Evolutionary conservation across 2,888 invertebrate genomes (phyloP).

Genomic region (Macroteleia sp.): DNA sequence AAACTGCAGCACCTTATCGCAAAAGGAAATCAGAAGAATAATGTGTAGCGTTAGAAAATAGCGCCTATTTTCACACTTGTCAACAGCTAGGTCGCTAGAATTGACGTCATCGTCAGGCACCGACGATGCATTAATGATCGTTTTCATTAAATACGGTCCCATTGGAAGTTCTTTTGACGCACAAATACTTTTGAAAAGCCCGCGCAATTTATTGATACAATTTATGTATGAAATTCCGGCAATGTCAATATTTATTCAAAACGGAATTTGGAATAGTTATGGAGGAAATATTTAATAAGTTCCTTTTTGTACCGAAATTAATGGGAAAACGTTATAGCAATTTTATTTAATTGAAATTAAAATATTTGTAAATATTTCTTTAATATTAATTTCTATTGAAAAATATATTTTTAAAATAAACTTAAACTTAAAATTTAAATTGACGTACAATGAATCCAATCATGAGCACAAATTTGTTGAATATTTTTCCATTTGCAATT

Average conservation of each 20-base stretch:
- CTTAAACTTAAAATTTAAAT: no score
- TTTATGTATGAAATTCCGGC: neutral
- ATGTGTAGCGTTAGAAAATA: conserved; percentile 55
- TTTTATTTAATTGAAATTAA: no score
- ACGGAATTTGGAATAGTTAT: neutral
- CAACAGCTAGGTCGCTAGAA: conserved; percentile 58
- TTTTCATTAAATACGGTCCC: conserved; percentile 65
- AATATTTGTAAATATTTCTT: no score
- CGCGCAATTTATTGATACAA: conserved; percentile 28
- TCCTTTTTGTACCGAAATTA: no score
- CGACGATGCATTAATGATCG: conserved; percentile 66
- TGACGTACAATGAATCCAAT: no score
- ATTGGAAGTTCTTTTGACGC: conserved; percentile 10
- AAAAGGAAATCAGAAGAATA: conserved; percentile 49
- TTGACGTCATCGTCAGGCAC: conserved; percentile 69
- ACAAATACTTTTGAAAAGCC: conserved; percentile 24
- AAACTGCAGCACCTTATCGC: conserved; percentile 38
- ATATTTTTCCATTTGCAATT: no score
- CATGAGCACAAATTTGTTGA: no score
- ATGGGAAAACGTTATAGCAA: no score
- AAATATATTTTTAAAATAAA: no score
- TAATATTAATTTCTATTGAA: no score
- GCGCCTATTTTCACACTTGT: conserved; percentile 61
- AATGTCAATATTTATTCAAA: conserved; percentile 14
- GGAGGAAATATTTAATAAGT: no score